phyloP scores from a whole-genome alignment of 2,113 vertebrate genomes.

The Pseudorectes ferrugineus region DNA sequence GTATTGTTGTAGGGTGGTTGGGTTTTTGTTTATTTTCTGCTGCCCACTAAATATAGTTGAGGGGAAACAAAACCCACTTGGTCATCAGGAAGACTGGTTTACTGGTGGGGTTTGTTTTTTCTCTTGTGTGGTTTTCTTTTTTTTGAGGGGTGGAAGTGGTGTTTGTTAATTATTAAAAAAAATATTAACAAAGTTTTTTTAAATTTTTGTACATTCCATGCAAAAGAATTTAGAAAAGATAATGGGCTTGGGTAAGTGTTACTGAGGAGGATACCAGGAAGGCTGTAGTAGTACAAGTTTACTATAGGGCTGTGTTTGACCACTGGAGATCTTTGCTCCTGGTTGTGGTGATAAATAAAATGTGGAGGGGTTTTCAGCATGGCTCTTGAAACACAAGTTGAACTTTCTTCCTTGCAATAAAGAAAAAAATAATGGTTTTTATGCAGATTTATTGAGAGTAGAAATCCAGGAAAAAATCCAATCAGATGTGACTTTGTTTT shows the following conservation, averaged over 20 bases:
- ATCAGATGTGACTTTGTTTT: neutral
- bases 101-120: neutral
- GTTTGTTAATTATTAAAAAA: neutral
- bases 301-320: neutral
- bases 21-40: neutral
- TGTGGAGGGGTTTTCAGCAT: neutral
- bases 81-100: neutral
- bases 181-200: rapidly evolving
- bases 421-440: neutral
- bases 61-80: neutral
- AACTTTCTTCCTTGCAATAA: neutral
- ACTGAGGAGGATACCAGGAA: neutral
- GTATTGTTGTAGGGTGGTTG: neutral
- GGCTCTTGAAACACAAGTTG: neutral
- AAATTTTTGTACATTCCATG: neutral
- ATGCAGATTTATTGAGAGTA: neutral
- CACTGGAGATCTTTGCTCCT: neutral
- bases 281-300: neutral
- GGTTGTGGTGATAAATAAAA: neutral
- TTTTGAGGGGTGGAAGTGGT: neutral
- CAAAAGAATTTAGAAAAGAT: neutral
- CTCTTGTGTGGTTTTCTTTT: neutral
- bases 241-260: neutral
- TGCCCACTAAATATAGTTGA: neutral
- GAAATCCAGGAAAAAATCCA: neutral